phyloP scores from a whole-genome alignment of 37 sponge, comb jelly and placozoan species.

The Ephydatia muelleri region DNA sequence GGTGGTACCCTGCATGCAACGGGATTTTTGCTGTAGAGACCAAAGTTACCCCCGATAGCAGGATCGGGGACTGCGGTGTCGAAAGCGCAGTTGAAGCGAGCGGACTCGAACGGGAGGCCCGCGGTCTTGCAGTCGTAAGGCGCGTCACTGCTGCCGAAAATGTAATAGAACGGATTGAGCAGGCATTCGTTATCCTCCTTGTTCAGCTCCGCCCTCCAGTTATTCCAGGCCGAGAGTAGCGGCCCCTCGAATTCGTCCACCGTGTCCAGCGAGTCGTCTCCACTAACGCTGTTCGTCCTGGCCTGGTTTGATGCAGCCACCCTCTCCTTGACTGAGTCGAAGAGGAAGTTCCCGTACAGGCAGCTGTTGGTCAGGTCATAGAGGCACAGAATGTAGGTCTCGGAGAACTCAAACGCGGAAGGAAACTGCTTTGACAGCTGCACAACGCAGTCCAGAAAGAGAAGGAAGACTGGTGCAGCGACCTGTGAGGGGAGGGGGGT shows the following conservation, averaged over 20 bases:
- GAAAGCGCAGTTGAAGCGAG: constrained; percentile 17
- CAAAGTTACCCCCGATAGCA: constrained; percentile 24
- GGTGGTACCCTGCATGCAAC: neutral
- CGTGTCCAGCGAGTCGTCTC: constrained; percentile 33
- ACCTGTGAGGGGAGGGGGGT: neutral
- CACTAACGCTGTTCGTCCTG: constrained; percentile 48
- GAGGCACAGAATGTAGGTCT: constrained; percentile 77
- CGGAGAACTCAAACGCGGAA: constrained; percentile 92
- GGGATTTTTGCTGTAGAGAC: constrained; percentile 18
- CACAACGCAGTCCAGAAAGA: constrained; percentile 95
- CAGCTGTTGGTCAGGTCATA: constrained; percentile 51
- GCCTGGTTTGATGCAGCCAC: constrained; percentile 44
- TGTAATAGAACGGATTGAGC: constrained; percentile 76
- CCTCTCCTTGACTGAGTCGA: constrained; percentile 69
- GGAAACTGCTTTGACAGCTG: constrained; percentile 91
- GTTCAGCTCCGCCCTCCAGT: constrained; percentile 56
- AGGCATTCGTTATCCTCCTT: constrained; percentile 58
- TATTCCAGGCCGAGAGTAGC: constrained; percentile 68
- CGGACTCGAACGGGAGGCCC: neutral
- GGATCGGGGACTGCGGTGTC: constrained; percentile 18
- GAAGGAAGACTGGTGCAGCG: constrained; percentile 91
- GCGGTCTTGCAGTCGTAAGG: constrained; percentile 27
- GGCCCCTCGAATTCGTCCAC: constrained; percentile 55
- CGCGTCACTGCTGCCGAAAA: constrained; percentile 72
- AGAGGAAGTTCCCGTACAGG: constrained; percentile 89